Base-by-base conservation (phyloP, 2,888 invertebrate species). In the Tinea trinotella region DNA sequence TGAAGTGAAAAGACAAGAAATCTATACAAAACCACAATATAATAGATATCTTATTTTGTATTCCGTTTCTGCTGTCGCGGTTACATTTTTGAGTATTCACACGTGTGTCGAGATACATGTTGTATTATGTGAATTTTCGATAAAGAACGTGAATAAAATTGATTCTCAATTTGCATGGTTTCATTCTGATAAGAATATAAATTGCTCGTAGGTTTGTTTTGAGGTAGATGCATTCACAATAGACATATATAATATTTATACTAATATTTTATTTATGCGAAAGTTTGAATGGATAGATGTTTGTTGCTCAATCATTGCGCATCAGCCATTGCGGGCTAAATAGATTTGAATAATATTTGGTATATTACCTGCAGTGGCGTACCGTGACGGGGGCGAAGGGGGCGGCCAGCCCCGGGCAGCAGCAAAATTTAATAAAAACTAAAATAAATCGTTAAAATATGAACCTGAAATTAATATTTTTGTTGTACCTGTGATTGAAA, bases 91-190 rank as follows among this genome's bases (percentile, higher is more conserved):
- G 40, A 40, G 40, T 40, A 40, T 40, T 15, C 15, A 13, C 40
- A 40, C 40, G 40, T 15, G 35, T 12, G 40, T 15, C 5, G 40
- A 7, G n/a, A 40, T 7, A 40, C 40, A 6, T 15, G 40, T 6
- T 6, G 40, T 13, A 2, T 40, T 40, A 13, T 15, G 40, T 15
- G 40, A 40, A 40, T n/a, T 15, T n/a, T 13, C 7, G 15, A 40
- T 40, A n/a, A 30, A 10, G 30, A 30, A 40, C 40, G 40, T 40
- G 40, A 40, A 40, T 12, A 40, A 40, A 12, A 40, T 40, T 12
- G 3, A 35, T 35, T 35, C n/a, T 40, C 40, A 40, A 13, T 12
- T 6, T 7, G 2, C 13, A 40, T 6, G 40, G 4, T 40, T 30
- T 7, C n/a, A 30, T 40, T 40, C 40, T 40, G 40, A 40, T 5